Percentiles rank a stretch among this genome's conserved stretches.
These are phyloP conservation scores for Neosalanx taihuensis DNA, from an alignment of 2,797 vertebrate species.

Conservation along the genomic window DNA sequence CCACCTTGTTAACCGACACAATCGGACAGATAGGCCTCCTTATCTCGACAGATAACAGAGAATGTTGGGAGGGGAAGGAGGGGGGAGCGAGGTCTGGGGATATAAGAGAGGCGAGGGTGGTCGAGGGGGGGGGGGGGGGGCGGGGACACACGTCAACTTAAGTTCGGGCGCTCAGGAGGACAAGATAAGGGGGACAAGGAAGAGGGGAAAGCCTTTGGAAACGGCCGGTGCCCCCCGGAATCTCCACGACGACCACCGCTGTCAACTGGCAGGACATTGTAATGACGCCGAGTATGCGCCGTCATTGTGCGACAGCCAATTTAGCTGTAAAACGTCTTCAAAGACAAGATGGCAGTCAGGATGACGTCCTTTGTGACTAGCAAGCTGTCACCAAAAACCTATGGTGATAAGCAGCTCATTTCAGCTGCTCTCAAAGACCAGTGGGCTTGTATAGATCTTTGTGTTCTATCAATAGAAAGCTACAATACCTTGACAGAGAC, in stretches of 20 bases:
- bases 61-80: constrained; percentile 24
- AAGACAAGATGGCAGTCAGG: background rate
- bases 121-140: constrained; percentile 39
- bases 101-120: constrained; percentile 33
- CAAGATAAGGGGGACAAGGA: constrained; percentile 6
- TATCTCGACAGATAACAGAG: constrained; percentile 42
- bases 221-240: background rate
- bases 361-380: constrained; percentile 1
- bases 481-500: constrained; percentile 1
- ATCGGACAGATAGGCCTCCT: constrained; percentile 49
- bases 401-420: constrained; percentile 4
- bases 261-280: too few relatives aligned
- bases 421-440: background rate
- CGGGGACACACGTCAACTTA: constrained; percentile 11
- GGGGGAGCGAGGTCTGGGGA: constrained; percentile 41
- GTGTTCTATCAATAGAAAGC: constrained; percentile 8
- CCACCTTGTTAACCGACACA: constrained; percentile 48
- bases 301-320: background rate
- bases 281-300: too few relatives aligned
- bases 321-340: background rate
- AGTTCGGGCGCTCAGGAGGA: constrained; percentile 15
- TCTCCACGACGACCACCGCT: background rate
- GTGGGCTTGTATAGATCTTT: constrained; percentile 1
- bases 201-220: background rate
- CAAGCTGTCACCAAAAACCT: background rate